phyloP scores from a whole-genome alignment of 2,797 vertebrate species.

The Leucoraja ocellata region DNA sequence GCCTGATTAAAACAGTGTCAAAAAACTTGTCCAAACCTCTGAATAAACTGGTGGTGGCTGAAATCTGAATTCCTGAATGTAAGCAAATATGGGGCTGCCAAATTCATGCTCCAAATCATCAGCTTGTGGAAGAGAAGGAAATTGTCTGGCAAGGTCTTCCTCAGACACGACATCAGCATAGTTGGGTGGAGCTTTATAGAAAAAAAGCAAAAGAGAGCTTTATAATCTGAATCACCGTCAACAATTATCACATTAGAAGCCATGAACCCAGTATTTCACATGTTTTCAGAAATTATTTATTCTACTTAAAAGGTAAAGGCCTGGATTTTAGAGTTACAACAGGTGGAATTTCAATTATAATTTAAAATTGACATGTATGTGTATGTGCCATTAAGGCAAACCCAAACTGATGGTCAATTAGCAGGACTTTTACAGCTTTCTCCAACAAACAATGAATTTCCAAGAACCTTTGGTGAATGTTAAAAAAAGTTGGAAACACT shows the following conservation, averaged over 20 bases:
- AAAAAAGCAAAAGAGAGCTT: neutral
- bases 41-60: constrained; percentile 72
- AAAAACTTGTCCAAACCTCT: constrained; percentile 57
- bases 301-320: too few relatives aligned
- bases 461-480: too few relatives aligned
- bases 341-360: too few relatives aligned
- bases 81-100: constrained; percentile 57
- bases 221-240: neutral
- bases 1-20: neutral
- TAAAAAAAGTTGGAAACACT: too few relatives aligned
- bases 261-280: neutral
- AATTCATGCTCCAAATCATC: constrained; percentile 54
- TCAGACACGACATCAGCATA: constrained; percentile 69
- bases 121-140: constrained; percentile 50
- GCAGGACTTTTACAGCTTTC: too few relatives aligned
- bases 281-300: neutral
- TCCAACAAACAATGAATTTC: too few relatives aligned
- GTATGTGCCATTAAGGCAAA: too few relatives aligned
- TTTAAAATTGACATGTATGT: too few relatives aligned
- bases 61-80: constrained; percentile 66
- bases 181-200: constrained; percentile 63
- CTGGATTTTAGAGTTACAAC: too few relatives aligned
- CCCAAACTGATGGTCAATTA: too few relatives aligned
- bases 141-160: constrained; percentile 60
- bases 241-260: neutral